Conservation (phyloP, 2,797 vertebrate species). For the Geotrypetes seraphini region DNA sequence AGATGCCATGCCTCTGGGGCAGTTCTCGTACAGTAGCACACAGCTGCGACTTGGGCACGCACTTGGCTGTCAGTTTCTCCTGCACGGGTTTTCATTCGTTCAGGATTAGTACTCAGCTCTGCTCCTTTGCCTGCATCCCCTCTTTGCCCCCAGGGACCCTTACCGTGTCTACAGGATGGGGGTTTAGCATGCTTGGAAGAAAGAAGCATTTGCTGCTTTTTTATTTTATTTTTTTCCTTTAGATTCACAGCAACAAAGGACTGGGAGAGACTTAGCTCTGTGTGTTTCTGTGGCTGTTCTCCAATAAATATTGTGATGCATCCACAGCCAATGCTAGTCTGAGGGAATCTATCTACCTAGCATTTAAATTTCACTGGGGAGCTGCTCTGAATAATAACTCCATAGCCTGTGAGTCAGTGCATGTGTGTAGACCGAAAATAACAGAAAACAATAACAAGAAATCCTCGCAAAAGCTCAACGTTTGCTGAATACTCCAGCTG, state of each 20-base stretch:
- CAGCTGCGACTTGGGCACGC: slow-evolving; percentile 32
- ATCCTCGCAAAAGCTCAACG: slow-evolving; percentile 42
- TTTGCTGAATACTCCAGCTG: slow-evolving; percentile 45
- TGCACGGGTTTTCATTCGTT: slow-evolving; percentile 39
- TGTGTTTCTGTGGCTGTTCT: slow-evolving; percentile 42
- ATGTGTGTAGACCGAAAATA: slow-evolving; percentile 48
- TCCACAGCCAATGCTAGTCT: slow-evolving; percentile 35
- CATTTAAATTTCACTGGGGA: slow-evolving; percentile 48
- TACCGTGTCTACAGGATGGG: slow-evolving; percentile 28
- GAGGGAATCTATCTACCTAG: slow-evolving; percentile 43
- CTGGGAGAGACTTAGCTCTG: slow-evolving; percentile 33
- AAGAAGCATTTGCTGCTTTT: slow-evolving; percentile 21
- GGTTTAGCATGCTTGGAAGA: too few relatives aligned
- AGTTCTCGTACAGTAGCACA: background rate
- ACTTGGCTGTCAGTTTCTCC: slow-evolving; percentile 20
- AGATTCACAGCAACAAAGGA: slow-evolving; percentile 39
- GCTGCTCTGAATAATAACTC: slow-evolving; percentile 45
- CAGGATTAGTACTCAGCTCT: slow-evolving; percentile 33
- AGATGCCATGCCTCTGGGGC: too few relatives aligned
- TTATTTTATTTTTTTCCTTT: too few relatives aligned
- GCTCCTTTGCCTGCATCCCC: too few relatives aligned
- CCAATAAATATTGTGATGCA: slow-evolving; percentile 50
- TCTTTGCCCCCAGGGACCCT: slow-evolving; percentile 22
- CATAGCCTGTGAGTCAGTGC: slow-evolving; percentile 49
- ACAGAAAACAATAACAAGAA: slow-evolving; percentile 5